Conservation (phyloP, 2,797 vertebrate genomes). For the Lophius americanus region DNA sequence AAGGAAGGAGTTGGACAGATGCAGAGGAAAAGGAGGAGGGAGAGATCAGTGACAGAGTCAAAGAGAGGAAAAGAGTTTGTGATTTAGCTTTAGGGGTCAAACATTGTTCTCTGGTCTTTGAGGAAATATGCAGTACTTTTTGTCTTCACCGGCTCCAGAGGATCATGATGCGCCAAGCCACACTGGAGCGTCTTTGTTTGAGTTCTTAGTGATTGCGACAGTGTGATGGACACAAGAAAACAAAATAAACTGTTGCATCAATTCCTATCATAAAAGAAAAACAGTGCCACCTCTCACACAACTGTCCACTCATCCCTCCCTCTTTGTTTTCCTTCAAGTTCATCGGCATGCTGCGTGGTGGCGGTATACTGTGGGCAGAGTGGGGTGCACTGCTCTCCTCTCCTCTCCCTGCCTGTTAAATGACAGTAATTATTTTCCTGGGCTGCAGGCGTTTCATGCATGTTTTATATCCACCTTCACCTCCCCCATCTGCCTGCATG, state of each 20-base stretch:
- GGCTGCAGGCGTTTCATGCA: slow-evolving; percentile 82
- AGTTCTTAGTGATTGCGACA: slow-evolving; percentile 41
- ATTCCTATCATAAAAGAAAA: slow-evolving; percentile 50
- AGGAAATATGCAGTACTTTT: slow-evolving; percentile 37
- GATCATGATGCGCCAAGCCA: slow-evolving; percentile 1
- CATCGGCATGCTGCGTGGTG: slow-evolving; percentile 71
- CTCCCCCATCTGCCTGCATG: slow-evolving; percentile 77
- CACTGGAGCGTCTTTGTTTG: slow-evolving; percentile 28
- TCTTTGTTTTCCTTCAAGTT: slow-evolving; percentile 55
- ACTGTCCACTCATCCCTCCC: slow-evolving; percentile 18
- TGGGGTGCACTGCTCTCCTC: slow-evolving; percentile 68
- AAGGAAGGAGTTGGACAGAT: slow-evolving; percentile 51
- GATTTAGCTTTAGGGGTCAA: slow-evolving; percentile 62
- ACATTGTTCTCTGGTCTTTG: slow-evolving; percentile 57
- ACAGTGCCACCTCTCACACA: slow-evolving; percentile 28
- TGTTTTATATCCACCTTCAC: slow-evolving; percentile 81
- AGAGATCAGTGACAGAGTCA: slow-evolving; percentile 43
- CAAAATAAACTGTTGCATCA: slow-evolving; percentile 57
- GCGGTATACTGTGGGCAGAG: slow-evolving; percentile 68
- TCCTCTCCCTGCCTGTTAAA: slow-evolving; percentile 82
- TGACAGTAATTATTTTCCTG: slow-evolving; percentile 84
- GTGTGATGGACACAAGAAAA: slow-evolving; percentile 45
- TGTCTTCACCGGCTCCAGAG: slow-evolving; percentile 22
- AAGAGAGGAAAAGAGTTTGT: slow-evolving; percentile 19
- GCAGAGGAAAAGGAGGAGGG: slow-evolving; percentile 31